Evolutionary conservation across 2,113 vertebrate genomes (phyloP).

Genomic region (Lophius piscatorius): DNA sequence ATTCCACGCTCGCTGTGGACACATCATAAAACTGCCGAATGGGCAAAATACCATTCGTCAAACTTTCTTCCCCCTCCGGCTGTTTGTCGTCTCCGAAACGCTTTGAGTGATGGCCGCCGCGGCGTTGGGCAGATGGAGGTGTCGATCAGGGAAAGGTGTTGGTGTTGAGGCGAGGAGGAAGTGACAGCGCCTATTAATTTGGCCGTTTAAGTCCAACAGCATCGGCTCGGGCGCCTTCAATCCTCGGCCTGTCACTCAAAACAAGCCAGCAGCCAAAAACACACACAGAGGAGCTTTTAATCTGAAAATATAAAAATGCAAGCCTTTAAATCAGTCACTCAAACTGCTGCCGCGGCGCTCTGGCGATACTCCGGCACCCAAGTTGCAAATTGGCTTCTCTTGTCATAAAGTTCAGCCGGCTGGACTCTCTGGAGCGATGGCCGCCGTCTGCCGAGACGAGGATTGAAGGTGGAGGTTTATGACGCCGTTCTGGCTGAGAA

Average conservation of each 20-base stretch:
- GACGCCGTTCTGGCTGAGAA: too few species aligned
- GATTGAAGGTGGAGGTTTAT: slow-evolving; percentile 57
- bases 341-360: too few species aligned
- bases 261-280: slow-evolving; percentile 31
- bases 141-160: slow-evolving; percentile 38
- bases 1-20: slow-evolving; percentile 46
- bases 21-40: slow-evolving; percentile 53
- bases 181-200: slow-evolving; percentile 77
- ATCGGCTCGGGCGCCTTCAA: slow-evolving; percentile 74
- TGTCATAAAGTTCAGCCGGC: slow-evolving; percentile 47
- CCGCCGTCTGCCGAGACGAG: slow-evolving; percentile 24
- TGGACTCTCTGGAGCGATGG: slow-evolving; percentile 45
- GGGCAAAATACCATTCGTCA: slow-evolving; percentile 44
- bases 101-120: slow-evolving; percentile 3
- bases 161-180: slow-evolving; percentile 41
- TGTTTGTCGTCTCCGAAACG: slow-evolving; percentile 36
- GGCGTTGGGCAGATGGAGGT: slow-evolving; percentile 43
- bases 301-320: too few species aligned
- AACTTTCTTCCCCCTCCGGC: slow-evolving; percentile 1
- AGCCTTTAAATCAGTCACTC: too few species aligned
- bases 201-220: slow-evolving; percentile 69
- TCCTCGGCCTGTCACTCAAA: slow-evolving; percentile 68
- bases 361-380: too few species aligned
- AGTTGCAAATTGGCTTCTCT: slow-evolving; percentile 50
- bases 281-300: slow-evolving; percentile 5